These are phyloP conservation scores for Cryptotis parvus DNA, from an alignment of 2,113 vertebrate genomes.

Conservation along the genomic window DNA sequence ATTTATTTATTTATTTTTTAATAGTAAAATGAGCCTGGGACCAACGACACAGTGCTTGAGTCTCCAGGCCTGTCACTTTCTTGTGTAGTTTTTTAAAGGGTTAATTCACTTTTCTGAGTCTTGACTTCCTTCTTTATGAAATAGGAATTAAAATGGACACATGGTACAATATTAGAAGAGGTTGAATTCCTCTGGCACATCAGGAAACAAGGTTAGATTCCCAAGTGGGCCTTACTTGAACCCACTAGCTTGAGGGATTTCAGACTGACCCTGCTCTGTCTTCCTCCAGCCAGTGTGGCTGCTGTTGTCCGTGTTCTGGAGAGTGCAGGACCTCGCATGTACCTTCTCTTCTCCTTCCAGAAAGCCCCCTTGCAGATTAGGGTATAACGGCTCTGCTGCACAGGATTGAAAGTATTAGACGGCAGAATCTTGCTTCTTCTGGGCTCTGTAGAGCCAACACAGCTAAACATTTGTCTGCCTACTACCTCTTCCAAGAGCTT, in stretches of 20 bases:
- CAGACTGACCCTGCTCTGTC: neutral
- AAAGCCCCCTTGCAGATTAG: neutral
- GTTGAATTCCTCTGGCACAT: neutral
- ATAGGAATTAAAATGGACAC: neutral
- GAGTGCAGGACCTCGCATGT: neutral
- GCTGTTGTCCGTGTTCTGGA: neutral
- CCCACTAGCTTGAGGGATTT: neutral
- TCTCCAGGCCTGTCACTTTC: neutral
- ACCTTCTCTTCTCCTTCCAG: neutral
- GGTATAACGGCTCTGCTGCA: neutral
- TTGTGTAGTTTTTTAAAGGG: neutral
- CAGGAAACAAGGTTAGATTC: neutral
- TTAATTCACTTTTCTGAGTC: slow-evolving; percentile 11
- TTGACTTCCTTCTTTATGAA: neutral
- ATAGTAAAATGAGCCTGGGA: neutral
- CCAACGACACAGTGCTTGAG: neutral
- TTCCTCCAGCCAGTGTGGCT: neutral
- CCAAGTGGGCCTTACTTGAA: neutral
- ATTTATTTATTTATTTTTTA: neutral
- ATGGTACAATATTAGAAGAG: neutral
- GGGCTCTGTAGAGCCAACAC: slow-evolving; percentile 66
- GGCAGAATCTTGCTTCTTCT: slow-evolving; percentile 49
- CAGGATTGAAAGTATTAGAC: neutral
- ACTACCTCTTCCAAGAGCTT: slow-evolving; percentile 74
- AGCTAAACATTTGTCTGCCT: slow-evolving; percentile 69